A percentile compares a stretch with the other conserved stretches of the same genome.
Conservation (phyloP, 2,888 invertebrate genomes). For the Tenthredo scrophulariae region DNA sequence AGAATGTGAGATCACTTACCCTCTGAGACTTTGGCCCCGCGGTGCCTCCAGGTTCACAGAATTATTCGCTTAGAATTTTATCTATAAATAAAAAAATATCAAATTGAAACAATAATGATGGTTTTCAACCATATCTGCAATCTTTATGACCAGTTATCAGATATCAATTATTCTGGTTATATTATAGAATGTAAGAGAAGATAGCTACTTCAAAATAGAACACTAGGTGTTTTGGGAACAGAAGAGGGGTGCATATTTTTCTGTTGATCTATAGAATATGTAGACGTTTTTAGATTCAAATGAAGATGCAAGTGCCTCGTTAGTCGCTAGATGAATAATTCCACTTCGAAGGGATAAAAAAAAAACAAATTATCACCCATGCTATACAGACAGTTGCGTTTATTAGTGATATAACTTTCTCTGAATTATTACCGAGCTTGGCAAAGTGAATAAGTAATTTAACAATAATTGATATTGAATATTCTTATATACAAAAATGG, state of each 20-base stretch:
- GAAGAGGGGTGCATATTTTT: neutral
- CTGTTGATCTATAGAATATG: neutral
- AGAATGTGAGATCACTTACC: conserved; percentile 15
- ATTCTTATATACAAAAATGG: neutral
- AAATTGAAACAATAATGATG: neutral
- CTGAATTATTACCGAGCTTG: neutral
- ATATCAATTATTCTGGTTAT: neutral
- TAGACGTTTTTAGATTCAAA: neutral
- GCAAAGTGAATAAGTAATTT: neutral
- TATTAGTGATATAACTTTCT: neutral
- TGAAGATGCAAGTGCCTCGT: neutral
- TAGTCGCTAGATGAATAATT: neutral
- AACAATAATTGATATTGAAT: neutral
- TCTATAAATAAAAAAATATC: conserved; percentile 1
- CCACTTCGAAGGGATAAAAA: neutral
- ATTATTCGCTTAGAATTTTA: conserved; percentile 27
- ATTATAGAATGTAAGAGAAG: neutral
- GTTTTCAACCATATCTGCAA: neutral
- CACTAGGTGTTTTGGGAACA: neutral
- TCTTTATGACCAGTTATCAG: neutral
- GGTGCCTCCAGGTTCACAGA: conserved; percentile 22
- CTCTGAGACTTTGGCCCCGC: conserved; percentile 19
- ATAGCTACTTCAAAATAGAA: neutral
- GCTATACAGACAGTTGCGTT: neutral
- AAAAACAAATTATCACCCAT: neutral